A percentile compares a stretch with the other conserved stretches of the same genome.
Evolutionary conservation across 2,113 vertebrate genomes (phyloP).

Genomic region (Jaculus jaculus): DNA sequence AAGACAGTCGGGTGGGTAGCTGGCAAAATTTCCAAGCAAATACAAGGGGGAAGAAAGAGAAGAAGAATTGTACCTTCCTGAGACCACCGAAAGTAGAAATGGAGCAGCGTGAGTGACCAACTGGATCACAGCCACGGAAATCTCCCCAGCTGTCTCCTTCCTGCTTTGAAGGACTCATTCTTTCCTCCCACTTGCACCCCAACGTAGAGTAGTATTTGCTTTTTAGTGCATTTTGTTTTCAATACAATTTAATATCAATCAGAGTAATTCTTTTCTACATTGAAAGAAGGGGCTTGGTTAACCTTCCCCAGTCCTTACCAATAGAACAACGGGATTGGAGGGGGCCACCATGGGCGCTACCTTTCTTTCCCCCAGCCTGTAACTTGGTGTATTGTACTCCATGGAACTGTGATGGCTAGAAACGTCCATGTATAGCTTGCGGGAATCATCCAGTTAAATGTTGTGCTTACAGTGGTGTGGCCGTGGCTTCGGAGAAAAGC

Average conservation of each 20-base stretch:
- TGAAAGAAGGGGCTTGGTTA: slow-evolving; percentile 80
- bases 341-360: slow-evolving; percentile 67
- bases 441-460: slow-evolving; percentile 79
- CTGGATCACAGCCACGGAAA: slow-evolving; percentile 60
- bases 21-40: slow-evolving; percentile 98
- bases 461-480: slow-evolving; percentile 69
- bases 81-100: slow-evolving; percentile 99
- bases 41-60: slow-evolving; percentile 95
- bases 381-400: slow-evolving; percentile 87
- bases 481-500: slow-evolving; percentile 54
- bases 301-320: slow-evolving; percentile 51
- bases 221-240: slow-evolving; percentile 86
- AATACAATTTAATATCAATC: slow-evolving; percentile 85
- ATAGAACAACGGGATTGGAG: slow-evolving; percentile 78
- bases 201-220: slow-evolving; percentile 86
- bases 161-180: slow-evolving; percentile 86
- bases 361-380: slow-evolving; percentile 81
- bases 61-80: slow-evolving; percentile 97
- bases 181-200: slow-evolving; percentile 67
- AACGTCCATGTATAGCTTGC: slow-evolving; percentile 76
- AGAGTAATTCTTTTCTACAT: slow-evolving; percentile 86
- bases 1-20: slow-evolving; percentile 98
- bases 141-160: slow-evolving; percentile 66
- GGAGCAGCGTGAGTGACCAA: slow-evolving; percentile 93
- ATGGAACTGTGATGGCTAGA: slow-evolving; percentile 81